Conservation (phyloP, 1,140 invertebrate genomes). For the Drosophila pectinifera region DNA sequence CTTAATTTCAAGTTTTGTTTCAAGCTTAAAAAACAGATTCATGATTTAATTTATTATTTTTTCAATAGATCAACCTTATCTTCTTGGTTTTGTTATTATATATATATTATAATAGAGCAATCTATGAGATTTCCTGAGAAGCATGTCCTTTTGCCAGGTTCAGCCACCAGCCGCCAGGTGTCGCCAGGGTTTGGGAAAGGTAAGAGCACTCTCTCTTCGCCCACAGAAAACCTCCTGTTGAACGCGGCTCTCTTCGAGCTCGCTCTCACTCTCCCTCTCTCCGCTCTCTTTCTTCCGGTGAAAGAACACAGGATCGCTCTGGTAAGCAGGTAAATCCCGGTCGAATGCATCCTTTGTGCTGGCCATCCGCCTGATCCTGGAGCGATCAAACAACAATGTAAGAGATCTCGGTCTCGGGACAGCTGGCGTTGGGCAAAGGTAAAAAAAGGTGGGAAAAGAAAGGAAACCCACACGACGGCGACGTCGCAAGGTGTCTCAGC, state of each 20-base stretch:
- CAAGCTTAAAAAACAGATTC: too few relatives aligned
- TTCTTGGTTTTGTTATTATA: too few relatives aligned
- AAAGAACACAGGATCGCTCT: slow-evolving; percentile 30
- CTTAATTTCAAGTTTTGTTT: too few relatives aligned
- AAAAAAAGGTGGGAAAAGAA: slow-evolving; percentile 52
- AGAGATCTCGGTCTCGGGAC: slow-evolving; percentile 33
- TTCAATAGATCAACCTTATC: too few relatives aligned
- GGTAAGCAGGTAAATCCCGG: slow-evolving; percentile 57
- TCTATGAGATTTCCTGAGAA: background rate
- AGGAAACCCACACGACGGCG: slow-evolving; percentile 66
- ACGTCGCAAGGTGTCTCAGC: slow-evolving; percentile 78
- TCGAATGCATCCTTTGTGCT: slow-evolving; percentile 20
- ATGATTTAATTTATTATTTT: too few relatives aligned
- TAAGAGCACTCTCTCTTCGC: slow-evolving; percentile 9
- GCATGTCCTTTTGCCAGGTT: background rate
- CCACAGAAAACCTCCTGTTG: slow-evolving; percentile 33
- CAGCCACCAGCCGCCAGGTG: slow-evolving; percentile 12
- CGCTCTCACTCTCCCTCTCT: background rate
- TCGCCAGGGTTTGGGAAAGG: slow-evolving; percentile 1
- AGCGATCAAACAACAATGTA: slow-evolving; percentile 51
- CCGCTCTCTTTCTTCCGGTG: slow-evolving; percentile 31
- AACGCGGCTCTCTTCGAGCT: background rate
- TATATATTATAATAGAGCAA: too few relatives aligned
- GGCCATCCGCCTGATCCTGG: slow-evolving; percentile 27
- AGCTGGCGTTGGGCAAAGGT: slow-evolving; percentile 30